Evolutionary conservation across 2,888 invertebrate species (phyloP).

Genomic region (Drosophila ezoana): DNA sequence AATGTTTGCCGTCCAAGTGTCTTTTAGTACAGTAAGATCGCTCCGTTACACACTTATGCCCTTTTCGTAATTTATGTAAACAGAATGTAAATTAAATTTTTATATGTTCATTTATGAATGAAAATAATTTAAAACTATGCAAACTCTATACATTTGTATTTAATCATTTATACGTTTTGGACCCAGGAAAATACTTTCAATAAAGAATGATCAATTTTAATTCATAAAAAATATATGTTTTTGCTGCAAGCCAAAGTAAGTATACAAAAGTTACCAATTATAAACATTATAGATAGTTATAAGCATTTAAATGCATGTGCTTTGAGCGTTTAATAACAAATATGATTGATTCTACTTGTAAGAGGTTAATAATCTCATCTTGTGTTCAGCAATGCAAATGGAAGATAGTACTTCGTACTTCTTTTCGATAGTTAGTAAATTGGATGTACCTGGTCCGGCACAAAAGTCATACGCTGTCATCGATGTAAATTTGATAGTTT

Average conservation of each 20-base stretch:
- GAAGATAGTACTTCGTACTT: constrained; percentile 42
- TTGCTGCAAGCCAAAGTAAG: no score
- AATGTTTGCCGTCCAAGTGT: constrained; percentile 68
- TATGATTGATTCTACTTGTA: not conserved
- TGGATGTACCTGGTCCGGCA: constrained; percentile 52
- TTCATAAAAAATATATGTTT: not conserved
- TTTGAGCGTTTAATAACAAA: not conserved
- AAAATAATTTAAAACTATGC: constrained; percentile 36
- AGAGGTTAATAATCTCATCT: constrained; percentile 14
- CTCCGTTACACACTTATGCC: constrained; percentile 30
- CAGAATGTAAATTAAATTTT: constrained; percentile 2
- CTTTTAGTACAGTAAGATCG: constrained; percentile 59
- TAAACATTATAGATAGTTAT: no score
- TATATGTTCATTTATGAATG: constrained; percentile 13
- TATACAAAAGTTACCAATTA: no score
- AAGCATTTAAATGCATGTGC: no score
- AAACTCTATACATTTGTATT: constrained; percentile 61
- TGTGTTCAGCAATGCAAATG: constrained; percentile 46
- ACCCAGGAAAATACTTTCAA: constrained; percentile 36
- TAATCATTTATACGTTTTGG: constrained; percentile 36
- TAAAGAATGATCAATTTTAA: constrained; percentile 4
- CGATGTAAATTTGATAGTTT: constrained; percentile 33
- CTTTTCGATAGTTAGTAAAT: constrained; percentile 32
- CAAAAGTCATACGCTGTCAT: constrained; percentile 54
- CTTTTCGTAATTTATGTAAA: constrained; percentile 39